phyloP scores from a whole-genome alignment of 2,888 invertebrate species.

The Chymomyza procnemis region DNA sequence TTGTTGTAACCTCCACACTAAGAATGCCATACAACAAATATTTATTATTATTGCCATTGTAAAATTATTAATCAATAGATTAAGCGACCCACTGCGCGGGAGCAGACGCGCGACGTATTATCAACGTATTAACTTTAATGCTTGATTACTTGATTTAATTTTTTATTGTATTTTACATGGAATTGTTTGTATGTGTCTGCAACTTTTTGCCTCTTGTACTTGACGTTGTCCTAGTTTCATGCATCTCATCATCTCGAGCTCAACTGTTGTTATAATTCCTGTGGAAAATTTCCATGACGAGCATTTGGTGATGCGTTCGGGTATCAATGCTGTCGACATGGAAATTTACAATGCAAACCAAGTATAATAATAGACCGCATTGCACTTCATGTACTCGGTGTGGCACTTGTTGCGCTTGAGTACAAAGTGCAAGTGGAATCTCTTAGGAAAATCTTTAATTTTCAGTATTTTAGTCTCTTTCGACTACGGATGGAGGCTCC shows the following conservation, averaged over 20 bases:
- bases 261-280: not conserved
- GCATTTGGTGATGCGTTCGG: not conserved
- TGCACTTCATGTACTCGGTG: conserved; percentile 14
- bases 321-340: conserved; percentile 23
- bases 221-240: conserved; percentile 58
- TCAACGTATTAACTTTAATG: conserved; percentile 28
- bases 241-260: not conserved
- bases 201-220: not conserved
- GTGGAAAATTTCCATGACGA: conserved; percentile 56
- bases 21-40: not conserved
- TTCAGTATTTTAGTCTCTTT: not conserved
- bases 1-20: not conserved
- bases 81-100: not conserved
- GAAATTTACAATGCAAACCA: conserved; percentile 45
- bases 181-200: not conserved
- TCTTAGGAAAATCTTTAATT: conserved; percentile 10
- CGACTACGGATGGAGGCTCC: not conserved
- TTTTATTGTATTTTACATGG: not conserved
- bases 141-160: conserved; percentile 13
- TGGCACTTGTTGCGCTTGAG: conserved; percentile 67
- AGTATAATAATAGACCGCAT: conserved; percentile 4
- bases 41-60: not conserved
- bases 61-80: not conserved
- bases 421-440: conserved; percentile 55
- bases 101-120: not conserved